phyloP scores from a whole-genome alignment of 23 tunicate genomes.

The Oikopleura vanhoeffeni region DNA sequence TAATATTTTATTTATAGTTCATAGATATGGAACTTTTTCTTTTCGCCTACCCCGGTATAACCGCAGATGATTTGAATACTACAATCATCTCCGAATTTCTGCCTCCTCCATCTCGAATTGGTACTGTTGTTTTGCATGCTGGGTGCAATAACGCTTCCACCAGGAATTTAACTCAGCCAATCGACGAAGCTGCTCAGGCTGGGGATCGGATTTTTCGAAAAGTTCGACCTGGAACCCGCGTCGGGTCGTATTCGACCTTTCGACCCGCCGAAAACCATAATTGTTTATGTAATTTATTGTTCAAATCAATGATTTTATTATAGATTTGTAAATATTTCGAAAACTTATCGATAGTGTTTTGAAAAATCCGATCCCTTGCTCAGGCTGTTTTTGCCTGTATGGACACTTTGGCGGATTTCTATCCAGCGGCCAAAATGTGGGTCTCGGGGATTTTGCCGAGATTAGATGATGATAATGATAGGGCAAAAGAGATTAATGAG shows the following conservation, averaged over 20 bases:
- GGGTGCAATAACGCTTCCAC: not conserved
- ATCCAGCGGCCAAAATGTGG: not conserved
- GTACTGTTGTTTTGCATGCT: not conserved
- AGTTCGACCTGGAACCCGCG: no score
- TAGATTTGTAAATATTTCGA: no score
- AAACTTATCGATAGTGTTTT: no score
- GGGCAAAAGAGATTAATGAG: no score
- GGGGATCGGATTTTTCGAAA: no score
- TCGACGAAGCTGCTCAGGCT: not conserved
- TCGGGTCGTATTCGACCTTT: no score
- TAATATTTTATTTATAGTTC: no score
- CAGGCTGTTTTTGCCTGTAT: not conserved
- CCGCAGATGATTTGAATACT: not conserved
- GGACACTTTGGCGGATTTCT: not conserved
- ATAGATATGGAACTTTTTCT: not conserved
- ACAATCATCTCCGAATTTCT: not conserved
- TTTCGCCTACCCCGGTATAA: conserved; percentile 7
- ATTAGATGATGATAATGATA: not conserved
- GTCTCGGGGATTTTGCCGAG: not conserved
- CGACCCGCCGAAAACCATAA: no score
- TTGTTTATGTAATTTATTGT: no score
- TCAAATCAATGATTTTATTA: no score
- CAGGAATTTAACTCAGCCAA: not conserved
- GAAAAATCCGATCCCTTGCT: no score
- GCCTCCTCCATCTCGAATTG: not conserved